A percentile compares a stretch with the other conserved stretches of the same genome.
Evolutionary conservation across 2,888 invertebrate species (phyloP).

Genomic region (Scelioninae gen. 2): DNA sequence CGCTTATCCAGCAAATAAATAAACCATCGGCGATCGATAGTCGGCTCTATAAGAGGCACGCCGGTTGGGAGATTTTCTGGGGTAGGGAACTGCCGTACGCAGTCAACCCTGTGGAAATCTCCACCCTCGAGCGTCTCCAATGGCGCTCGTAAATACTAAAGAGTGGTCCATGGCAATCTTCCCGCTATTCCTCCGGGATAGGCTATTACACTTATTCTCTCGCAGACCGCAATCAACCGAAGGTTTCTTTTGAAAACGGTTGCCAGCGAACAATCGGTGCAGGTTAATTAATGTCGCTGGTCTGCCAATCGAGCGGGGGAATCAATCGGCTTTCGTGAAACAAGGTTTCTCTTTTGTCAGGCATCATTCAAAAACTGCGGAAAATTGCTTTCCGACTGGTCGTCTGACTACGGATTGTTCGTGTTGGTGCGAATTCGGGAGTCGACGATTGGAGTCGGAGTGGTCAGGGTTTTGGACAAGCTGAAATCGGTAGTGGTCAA

Average conservation of each 20-base stretch:
- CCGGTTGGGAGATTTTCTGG: conserved; percentile 46
- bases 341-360: too few relatives aligned
- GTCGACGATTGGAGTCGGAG: too few relatives aligned
- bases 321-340: too few relatives aligned
- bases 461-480: too few relatives aligned
- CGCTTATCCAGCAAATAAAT: conserved; percentile 55
- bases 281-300: too few relatives aligned
- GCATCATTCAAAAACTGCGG: too few relatives aligned
- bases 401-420: too few relatives aligned
- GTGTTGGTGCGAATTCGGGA: too few relatives aligned
- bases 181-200: conserved; percentile 70
- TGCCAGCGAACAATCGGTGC: conserved; percentile 64
- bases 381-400: too few relatives aligned
- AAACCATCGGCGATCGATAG: conserved; percentile 54
- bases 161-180: conserved; percentile 65
- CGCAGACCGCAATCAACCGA: conserved; percentile 72
- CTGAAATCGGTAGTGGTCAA: too few relatives aligned
- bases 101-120: conserved; percentile 66
- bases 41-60: conserved; percentile 41
- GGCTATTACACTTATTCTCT: conserved; percentile 73
- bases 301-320: too few relatives aligned
- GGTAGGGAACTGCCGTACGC: conserved; percentile 32
- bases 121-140: conserved; percentile 68
- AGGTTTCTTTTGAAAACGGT: conserved; percentile 68
- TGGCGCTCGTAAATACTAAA: conserved; percentile 73